Base-by-base conservation (phyloP, 2,113 vertebrate genomes). In the Pteronura brasiliensis region DNA sequence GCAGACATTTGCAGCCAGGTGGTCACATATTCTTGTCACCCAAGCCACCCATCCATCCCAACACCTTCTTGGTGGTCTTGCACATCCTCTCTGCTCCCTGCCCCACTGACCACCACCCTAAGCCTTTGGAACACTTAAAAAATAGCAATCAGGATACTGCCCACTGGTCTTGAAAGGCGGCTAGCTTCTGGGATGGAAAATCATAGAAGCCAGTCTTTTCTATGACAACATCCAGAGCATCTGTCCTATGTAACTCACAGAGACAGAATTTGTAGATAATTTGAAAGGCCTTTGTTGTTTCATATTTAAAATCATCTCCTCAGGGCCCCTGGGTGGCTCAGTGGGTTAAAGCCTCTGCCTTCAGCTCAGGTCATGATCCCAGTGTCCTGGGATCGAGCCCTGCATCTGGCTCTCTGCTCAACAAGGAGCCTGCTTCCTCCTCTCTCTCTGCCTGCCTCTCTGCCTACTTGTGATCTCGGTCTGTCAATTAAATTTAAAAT, bases 261-360 rank as follows among this genome's bases (percentile, higher is more conserved):
- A 42, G 27, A 85, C 7, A 79, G 84, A 89, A 85, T 91, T 14
- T 79, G 49, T 59, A 81, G 61, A 72, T 55, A 39, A 90, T 88
- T 82, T 55, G 52, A 96, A 96, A 72, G 67, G 2, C 39, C 39
- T 93, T 57, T 86, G 20, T 81, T 90, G 92, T 91, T 79, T 92
- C 87, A 83, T 72, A 76, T 55, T 93, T 79, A 83, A 95, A 96
- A 92, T 39, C 9, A 3, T 27, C 69, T 82, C 52, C 69, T n/a
- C 34, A 4, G 49, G 49, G 49, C 49, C 1, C 49, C 49, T 52
- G 49, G 49, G 49, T 52, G 49, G 14, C 49, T 52, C 49, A 52
- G 49, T 52, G 49, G 49, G 49, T 52, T 52, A 52, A 52, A 52
- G 49, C 49, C 49, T 52, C 49, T 52, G 49, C 49, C 49, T 52